Evolutionary conservation across 2,113 vertebrate species (phyloP).

Genomic region (Nymphicus hollandicus): DNA sequence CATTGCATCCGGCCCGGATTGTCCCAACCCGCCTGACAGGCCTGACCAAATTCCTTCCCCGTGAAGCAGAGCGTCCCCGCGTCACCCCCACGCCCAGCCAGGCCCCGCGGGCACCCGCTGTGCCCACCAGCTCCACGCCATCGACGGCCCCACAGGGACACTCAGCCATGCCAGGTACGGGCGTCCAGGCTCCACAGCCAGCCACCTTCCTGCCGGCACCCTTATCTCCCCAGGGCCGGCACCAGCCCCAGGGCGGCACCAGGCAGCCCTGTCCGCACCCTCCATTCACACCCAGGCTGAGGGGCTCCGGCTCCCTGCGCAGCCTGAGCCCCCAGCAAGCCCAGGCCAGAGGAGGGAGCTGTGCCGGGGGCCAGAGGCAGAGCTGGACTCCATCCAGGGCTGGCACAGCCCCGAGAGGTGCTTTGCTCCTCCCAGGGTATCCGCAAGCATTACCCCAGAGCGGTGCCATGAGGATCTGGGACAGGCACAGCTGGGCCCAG

Average conservation of each 20-base stretch:
- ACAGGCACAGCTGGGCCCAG: not conserved
- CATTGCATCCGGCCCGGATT: slow-evolving; percentile 16
- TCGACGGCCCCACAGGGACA: not conserved
- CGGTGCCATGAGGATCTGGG: accelerated
- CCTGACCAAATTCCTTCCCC: slow-evolving; percentile 24
- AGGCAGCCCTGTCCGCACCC: not conserved
- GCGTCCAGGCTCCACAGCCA: accelerated
- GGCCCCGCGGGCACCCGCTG: not conserved
- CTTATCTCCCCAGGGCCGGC: slow-evolving; percentile 15
- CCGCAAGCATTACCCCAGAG: accelerated
- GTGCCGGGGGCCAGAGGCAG: not conserved
- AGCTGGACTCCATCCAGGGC: not conserved
- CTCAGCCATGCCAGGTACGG: not conserved
- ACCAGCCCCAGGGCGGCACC: not conserved
- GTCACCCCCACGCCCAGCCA: not conserved
- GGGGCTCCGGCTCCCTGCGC: accelerated
- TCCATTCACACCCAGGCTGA: slow-evolving; percentile 12
- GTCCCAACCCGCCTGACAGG: slow-evolving; percentile 53
- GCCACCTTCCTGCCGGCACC: not conserved
- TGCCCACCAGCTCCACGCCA: not conserved
- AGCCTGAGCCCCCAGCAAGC: accelerated
- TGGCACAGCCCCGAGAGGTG: not conserved
- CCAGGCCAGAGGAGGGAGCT: not conserved
- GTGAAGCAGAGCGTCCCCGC: slow-evolving; percentile 39
- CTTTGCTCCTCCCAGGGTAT: not conserved